Evolutionary conservation across 2,113 vertebrate genomes (phyloP).

Genomic region (Diglossa brunneiventris): DNA sequence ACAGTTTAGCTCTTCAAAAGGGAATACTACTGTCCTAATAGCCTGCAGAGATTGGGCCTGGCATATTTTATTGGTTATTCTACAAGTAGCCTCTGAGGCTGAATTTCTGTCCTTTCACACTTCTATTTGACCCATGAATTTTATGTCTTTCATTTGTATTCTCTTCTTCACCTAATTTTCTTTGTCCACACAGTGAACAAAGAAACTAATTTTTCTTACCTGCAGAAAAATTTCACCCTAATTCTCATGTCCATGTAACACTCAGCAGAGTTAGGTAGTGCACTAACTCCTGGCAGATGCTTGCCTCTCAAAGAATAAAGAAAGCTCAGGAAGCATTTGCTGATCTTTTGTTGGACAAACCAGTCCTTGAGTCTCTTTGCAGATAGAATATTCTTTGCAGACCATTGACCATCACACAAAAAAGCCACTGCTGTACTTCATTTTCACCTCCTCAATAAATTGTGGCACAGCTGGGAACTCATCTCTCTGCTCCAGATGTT

Average conservation of each 20-base stretch:
- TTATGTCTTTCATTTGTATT: neutral
- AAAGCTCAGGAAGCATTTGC: neutral
- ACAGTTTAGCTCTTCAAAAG: neutral
- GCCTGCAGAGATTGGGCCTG: neutral
- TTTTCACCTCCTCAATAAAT: neutral
- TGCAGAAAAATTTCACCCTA: neutral
- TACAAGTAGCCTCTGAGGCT: neutral
- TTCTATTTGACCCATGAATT: neutral
- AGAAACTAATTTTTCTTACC: neutral
- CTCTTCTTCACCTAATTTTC: neutral
- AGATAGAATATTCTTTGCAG: neutral
- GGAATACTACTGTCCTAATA: neutral
- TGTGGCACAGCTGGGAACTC: neutral
- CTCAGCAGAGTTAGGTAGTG: neutral
- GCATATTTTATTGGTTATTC: neutral
- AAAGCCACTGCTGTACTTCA: neutral
- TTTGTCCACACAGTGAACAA: neutral
- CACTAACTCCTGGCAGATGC: neutral
- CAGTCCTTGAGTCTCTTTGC: neutral
- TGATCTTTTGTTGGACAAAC: neutral
- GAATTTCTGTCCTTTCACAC: neutral
- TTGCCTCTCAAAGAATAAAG: neutral
- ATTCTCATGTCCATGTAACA: neutral
- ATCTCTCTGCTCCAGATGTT: slow-evolving; percentile 1
- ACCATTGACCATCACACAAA: neutral